These are phyloP conservation scores for Salarias fasciatus DNA, from an alignment of 2,797 vertebrate species.

Conservation along the genomic window DNA sequence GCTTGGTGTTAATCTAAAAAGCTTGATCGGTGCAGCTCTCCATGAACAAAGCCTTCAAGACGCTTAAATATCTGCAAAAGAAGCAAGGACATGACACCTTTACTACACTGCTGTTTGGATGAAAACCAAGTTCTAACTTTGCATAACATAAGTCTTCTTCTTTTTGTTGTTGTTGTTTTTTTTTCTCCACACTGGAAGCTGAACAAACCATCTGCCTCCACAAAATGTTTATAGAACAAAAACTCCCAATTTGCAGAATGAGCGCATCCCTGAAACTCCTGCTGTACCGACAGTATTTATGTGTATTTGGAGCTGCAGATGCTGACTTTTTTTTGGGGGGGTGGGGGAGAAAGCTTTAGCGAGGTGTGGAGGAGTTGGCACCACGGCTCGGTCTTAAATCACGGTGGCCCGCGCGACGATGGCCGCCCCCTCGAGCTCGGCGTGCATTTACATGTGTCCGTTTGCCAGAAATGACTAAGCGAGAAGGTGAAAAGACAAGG, in stretches of 20 bases:
- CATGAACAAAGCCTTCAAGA: too few species aligned
- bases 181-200: conserved; percentile 10
- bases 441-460: conserved; percentile 41
- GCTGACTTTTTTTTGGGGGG: neutral
- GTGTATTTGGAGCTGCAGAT: conserved; percentile 41
- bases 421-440: conserved; percentile 50
- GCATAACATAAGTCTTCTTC: neutral
- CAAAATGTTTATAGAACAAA: conserved; percentile 60
- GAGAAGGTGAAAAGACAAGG: conserved; percentile 32
- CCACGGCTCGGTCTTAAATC: conserved; percentile 18
- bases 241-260: conserved; percentile 65
- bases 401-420: conserved; percentile 33
- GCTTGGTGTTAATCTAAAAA: too few species aligned
- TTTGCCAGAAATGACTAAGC: conserved; percentile 36
- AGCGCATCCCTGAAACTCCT: conserved; percentile 26
- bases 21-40: too few species aligned
- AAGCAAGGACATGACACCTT: too few species aligned
- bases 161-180: too few species aligned
- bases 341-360: conserved; percentile 29
- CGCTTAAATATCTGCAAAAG: too few species aligned
- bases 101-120: too few species aligned
- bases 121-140: too few species aligned
- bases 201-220: conserved; percentile 39
- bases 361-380: conserved; percentile 54
- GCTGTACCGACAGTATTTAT: conserved; percentile 47